phyloP scores from a whole-genome alignment of 2,888 invertebrate species.

The Tuta absoluta region DNA sequence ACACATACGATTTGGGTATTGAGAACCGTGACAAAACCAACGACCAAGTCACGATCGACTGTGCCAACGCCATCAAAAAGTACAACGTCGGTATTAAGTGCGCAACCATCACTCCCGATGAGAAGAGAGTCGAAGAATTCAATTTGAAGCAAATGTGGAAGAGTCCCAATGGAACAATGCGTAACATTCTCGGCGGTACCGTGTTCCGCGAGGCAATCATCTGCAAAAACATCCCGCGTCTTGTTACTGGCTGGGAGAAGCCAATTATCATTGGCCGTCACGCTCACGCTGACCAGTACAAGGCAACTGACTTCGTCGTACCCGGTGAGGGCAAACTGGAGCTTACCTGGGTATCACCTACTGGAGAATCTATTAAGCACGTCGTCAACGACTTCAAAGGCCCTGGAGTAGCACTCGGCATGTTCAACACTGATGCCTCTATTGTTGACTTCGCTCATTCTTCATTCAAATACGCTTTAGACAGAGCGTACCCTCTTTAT shows the following conservation, averaged over 20 bases:
- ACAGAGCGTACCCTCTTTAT: constrained; percentile 93
- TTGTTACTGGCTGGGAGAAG: constrained; percentile 96
- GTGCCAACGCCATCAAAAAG: constrained; percentile 97
- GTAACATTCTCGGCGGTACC: constrained; percentile 92
- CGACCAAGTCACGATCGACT: constrained; percentile 97
- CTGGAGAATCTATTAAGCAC: constrained; percentile 84
- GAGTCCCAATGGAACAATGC: constrained; percentile 93
- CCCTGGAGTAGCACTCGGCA: constrained; percentile 95
- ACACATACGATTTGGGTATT: constrained; percentile 96
- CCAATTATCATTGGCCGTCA: constrained; percentile 99
- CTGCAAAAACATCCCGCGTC: constrained; percentile 95
- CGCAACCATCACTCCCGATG: constrained; percentile 99
- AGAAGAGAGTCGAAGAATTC: constrained; percentile 95
- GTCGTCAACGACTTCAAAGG: constrained; percentile 93
- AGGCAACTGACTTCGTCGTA: constrained; percentile 97
- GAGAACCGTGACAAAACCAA: constrained; percentile 96
- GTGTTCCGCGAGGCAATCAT: constrained; percentile 93
- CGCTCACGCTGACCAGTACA: constrained; percentile 98
- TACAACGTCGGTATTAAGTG: constrained; percentile 99
- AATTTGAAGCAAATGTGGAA: constrained; percentile 95
- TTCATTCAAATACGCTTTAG: constrained; percentile 94
- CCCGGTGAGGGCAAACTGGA: constrained; percentile 94
- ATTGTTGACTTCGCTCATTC: constrained; percentile 96
- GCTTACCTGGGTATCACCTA: constrained; percentile 88
- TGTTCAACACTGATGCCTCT: constrained; percentile 98